Percentiles rank a stretch among this genome's conserved stretches.
These are phyloP conservation scores for Aporophyla lueneburgensis DNA, from an alignment of 2,888 invertebrate genomes.

Conservation along the genomic window DNA sequence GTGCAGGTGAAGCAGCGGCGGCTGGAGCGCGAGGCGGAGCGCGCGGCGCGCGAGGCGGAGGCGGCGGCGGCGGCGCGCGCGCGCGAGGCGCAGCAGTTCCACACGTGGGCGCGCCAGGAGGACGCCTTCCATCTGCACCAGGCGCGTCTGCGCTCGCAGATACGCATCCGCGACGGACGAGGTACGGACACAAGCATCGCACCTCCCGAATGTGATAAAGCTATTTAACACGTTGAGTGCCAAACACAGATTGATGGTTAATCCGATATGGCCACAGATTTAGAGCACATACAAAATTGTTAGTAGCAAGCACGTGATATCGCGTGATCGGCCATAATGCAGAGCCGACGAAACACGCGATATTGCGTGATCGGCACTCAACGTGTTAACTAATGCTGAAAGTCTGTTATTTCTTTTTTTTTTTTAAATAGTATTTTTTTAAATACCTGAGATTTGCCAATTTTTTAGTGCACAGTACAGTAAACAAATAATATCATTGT, in stretches of 20 bases:
- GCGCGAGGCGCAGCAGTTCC: conserved; percentile 96
- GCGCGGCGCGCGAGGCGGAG: conserved; percentile 94
- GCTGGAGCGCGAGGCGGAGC: conserved; percentile 96
- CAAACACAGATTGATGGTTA: too few relatives aligned
- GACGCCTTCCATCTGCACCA: conserved; percentile 99
- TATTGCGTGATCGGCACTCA: too few relatives aligned
- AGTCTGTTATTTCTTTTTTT: neutral
- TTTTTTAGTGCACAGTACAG: too few relatives aligned
- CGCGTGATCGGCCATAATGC: too few relatives aligned
- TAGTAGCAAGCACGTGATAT: too few relatives aligned
- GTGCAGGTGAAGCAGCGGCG: conserved; percentile 96
- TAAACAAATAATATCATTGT: neutral
- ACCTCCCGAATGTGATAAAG: neutral
- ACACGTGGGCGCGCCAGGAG: conserved; percentile 98
- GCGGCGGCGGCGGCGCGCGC: conserved; percentile 95
- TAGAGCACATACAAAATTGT: too few relatives aligned
- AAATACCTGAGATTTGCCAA: neutral
- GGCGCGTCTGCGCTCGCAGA: conserved; percentile 97
- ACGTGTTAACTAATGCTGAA: neutral
- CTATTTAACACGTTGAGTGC: too few relatives aligned
- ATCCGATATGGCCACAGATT: too few relatives aligned
- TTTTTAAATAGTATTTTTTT: neutral
- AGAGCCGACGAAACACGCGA: too few relatives aligned
- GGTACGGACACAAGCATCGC: conserved; percentile 79
- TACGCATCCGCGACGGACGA: conserved; percentile 98